phyloP scores from a whole-genome alignment of 23 tunicate species.

The Corella eumyota region DNA sequence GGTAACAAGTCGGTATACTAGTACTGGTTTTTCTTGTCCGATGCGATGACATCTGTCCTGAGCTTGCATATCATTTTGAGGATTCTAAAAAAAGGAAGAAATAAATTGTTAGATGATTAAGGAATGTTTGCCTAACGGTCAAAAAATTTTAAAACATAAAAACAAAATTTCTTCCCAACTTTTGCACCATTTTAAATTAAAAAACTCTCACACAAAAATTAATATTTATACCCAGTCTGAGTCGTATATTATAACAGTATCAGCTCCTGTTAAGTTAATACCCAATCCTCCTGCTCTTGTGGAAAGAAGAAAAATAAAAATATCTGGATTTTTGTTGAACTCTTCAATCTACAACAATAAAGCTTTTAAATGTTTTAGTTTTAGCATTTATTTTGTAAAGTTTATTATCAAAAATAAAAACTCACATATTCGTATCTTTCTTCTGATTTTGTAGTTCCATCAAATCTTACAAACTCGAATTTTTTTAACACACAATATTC shows the following conservation, averaged over 20 bases:
- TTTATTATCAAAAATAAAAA: background rate
- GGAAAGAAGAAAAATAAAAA: constrained; percentile 79
- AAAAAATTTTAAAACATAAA: too few relatives aligned
- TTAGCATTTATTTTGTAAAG: background rate
- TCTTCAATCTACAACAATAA: constrained; percentile 33
- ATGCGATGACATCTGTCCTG: constrained; percentile 89
- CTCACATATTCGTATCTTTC: constrained; percentile 59
- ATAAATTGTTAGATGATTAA: too few relatives aligned
- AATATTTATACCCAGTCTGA: constrained; percentile 97
- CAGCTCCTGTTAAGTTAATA: constrained; percentile 80
- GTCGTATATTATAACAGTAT: constrained; percentile 80
- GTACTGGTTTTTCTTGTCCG: constrained; percentile 73
- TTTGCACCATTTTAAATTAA: too few relatives aligned
- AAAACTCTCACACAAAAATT: too few relatives aligned
- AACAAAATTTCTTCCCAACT: too few relatives aligned
- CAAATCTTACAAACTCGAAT: constrained; percentile 50
- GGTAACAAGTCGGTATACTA: constrained; percentile 65
- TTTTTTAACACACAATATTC: constrained; percentile 56
- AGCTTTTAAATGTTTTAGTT: background rate
- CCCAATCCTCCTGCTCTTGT: constrained; percentile 93
- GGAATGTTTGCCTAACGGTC: too few relatives aligned
- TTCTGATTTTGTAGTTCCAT: constrained; percentile 60
- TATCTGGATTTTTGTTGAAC: constrained; percentile 43
- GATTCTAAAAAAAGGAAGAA: constrained; percentile 31
- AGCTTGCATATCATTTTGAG: constrained; percentile 80